Conservation (phyloP, 2,797 vertebrate species). For the Sebastes goodei region DNA sequence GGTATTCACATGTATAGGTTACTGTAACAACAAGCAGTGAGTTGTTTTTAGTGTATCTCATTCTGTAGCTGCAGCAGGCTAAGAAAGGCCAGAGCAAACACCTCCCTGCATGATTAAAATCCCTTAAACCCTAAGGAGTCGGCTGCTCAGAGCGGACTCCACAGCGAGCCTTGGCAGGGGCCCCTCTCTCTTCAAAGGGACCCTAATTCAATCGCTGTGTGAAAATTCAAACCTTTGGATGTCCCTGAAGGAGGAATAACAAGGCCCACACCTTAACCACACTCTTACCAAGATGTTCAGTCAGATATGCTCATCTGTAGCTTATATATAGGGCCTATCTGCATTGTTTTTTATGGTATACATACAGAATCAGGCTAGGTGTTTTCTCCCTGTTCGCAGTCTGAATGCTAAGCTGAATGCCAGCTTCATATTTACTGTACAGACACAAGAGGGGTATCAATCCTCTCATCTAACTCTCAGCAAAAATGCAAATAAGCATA, state of each 20-base stretch:
- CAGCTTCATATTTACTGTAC: background rate
- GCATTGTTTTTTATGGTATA: background rate
- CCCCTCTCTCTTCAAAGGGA: conserved; percentile 67
- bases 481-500: background rate
- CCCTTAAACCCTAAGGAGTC: conserved; percentile 62
- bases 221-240: conserved; percentile 78
- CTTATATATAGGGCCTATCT: background rate
- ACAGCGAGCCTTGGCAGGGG: conserved; percentile 60
- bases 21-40: conserved; percentile 71
- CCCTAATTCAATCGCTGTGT: conserved; percentile 82
- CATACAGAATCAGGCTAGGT: background rate
- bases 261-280: conserved; percentile 45
- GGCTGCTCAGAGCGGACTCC: conserved; percentile 46
- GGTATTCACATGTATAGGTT: conserved; percentile 61
- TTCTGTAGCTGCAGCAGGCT: conserved; percentile 64
- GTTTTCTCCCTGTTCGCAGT: background rate
- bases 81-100: conserved; percentile 68
- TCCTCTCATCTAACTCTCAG: background rate
- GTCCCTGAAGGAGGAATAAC: conserved; percentile 70
- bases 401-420: background rate
- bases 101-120: conserved; percentile 69
- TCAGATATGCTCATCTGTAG: conserved; percentile 15
- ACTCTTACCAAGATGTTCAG: conserved; percentile 24
- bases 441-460: background rate
- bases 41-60: conserved; percentile 66